Percentiles rank a stretch among this genome's conserved stretches.
phyloP scores from a whole-genome alignment of 2,888 invertebrate species.

The Andrena marginata region DNA sequence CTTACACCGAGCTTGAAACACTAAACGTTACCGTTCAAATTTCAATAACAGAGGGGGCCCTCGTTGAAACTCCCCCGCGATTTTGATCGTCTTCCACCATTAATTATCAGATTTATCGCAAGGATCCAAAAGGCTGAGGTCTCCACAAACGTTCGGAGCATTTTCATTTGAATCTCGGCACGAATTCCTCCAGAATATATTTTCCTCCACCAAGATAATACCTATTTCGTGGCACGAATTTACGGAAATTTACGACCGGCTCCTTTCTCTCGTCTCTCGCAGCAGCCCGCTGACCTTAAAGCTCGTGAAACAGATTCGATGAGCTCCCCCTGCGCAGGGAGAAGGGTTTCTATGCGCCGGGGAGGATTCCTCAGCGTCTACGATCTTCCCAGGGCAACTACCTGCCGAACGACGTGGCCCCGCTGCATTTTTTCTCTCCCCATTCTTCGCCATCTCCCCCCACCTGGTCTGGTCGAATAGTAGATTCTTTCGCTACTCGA shows the following conservation, averaged over 20 bases:
- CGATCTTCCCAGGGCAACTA: constrained; percentile 63
- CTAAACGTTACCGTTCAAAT: background rate
- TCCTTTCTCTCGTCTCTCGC: constrained; percentile 20
- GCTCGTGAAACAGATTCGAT: constrained; percentile 56
- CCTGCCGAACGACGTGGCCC: constrained; percentile 69
- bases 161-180: constrained; percentile 15
- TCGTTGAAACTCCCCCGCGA: background rate
- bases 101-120: background rate
- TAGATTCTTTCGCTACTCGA: background rate
- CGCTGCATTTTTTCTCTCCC: constrained; percentile 54
- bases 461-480: constrained; percentile 17
- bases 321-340: constrained; percentile 19
- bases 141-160: background rate
- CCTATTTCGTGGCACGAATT: constrained; percentile 49
- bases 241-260: constrained; percentile 61
- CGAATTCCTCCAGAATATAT: background rate
- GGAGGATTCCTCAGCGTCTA: constrained; percentile 68
- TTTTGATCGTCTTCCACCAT: background rate
- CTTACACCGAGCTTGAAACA: background rate
- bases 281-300: constrained; percentile 46
- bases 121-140: background rate
- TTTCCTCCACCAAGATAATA: constrained; percentile 37
- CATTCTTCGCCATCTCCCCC: constrained; percentile 28
- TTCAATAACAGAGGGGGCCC: background rate
- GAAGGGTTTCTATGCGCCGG: constrained; percentile 28